Evolutionary conservation across 1,140 invertebrate genomes (phyloP).

Genomic region (Ceratitis capitata): DNA sequence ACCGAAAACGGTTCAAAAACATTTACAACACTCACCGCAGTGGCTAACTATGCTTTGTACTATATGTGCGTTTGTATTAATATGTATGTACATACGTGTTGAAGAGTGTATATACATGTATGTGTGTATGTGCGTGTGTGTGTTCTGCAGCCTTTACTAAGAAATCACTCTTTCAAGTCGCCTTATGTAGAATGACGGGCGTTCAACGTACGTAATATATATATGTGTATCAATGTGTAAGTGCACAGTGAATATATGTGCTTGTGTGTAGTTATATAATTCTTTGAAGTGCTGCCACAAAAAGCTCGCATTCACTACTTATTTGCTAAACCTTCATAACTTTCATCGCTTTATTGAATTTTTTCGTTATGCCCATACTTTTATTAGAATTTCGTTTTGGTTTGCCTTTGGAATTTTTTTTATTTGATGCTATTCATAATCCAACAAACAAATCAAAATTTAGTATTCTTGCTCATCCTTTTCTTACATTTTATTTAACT

Average conservation of each 20-base stretch:
- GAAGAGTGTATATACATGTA: not conserved
- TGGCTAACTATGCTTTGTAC: not conserved
- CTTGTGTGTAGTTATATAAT: no score
- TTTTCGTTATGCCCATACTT: not conserved
- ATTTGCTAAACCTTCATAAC: not conserved
- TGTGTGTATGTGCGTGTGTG: not conserved
- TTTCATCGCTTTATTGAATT: constrained; percentile 28
- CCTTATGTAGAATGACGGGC: not conserved
- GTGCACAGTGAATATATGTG: no score
- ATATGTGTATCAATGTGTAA: not conserved
- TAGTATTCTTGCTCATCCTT: constrained; percentile 7
- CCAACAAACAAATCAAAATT: constrained; percentile 14
- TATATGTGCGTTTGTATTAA: no score
- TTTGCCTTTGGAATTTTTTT: not conserved
- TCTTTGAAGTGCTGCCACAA: no score
- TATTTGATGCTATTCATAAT: not conserved
- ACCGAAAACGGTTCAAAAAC: not conserved
- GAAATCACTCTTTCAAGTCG: not conserved
- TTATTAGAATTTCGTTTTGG: not conserved
- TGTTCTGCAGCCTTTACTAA: not conserved
- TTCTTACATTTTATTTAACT: not conserved
- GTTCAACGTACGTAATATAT: not conserved
- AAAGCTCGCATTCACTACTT: not conserved
- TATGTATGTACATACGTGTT: not conserved
- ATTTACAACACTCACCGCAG: not conserved